These are phyloP conservation scores for Saccostrea glomerata DNA, from an alignment of 1,140 invertebrate species.

Conservation along the genomic window DNA sequence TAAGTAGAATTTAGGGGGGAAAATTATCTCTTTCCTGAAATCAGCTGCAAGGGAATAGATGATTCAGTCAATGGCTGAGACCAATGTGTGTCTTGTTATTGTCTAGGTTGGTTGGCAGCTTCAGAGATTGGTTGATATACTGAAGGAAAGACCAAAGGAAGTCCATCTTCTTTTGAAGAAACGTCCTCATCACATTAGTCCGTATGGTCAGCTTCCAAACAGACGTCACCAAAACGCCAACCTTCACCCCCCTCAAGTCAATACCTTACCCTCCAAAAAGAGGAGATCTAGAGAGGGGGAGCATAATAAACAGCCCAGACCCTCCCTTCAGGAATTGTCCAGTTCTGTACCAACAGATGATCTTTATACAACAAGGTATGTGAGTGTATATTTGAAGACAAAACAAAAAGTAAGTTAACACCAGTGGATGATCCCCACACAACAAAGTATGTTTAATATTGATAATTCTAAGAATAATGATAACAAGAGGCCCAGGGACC, in stretches of 20 bases:
- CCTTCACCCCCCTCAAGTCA: slow-evolving; percentile 65
- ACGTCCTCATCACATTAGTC: slow-evolving; percentile 89
- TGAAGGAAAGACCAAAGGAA: slow-evolving; percentile 89
- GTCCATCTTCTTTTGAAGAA: slow-evolving; percentile 91
- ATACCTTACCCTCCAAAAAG: slow-evolving; percentile 75
- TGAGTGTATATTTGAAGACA: not conserved
- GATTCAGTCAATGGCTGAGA: too few relatives aligned
- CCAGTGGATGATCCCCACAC: too few relatives aligned
- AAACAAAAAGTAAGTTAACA: too few relatives aligned
- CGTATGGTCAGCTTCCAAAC: slow-evolving; percentile 86
- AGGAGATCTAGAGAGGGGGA: slow-evolving; percentile 71
- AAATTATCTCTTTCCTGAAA: not conserved
- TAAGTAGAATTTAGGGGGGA: not conserved
- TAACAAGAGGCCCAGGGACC: too few relatives aligned
- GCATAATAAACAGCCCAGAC: slow-evolving; percentile 63
- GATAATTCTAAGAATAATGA: too few relatives aligned
- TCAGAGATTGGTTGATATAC: slow-evolving; percentile 88
- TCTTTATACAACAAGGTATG: slow-evolving; percentile 63
- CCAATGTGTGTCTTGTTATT: not conserved
- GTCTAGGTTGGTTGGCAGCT: slow-evolving; percentile 88
- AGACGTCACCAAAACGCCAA: slow-evolving; percentile 62
- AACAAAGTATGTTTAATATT: too few relatives aligned
- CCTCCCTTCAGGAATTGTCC: slow-evolving; percentile 73
- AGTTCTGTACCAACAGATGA: slow-evolving; percentile 63
- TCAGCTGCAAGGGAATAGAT: too few relatives aligned